These are phyloP conservation scores for Drosophila subsilvestris DNA, from an alignment of 2,888 invertebrate genomes.

Conservation along the genomic window DNA sequence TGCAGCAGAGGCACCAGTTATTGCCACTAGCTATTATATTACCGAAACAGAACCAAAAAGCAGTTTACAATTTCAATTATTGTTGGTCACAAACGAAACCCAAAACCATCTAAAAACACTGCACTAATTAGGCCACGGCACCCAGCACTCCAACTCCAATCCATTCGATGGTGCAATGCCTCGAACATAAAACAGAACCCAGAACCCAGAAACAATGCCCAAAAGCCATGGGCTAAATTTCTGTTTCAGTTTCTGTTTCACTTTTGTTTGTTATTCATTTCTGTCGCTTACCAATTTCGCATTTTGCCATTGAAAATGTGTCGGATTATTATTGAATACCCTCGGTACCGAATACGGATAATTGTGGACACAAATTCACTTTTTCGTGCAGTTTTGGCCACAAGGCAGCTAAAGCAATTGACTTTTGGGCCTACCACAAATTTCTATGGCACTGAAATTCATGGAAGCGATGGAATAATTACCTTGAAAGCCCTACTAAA, in stretches of 20 bases:
- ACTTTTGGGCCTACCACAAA: background rate
- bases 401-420: slow-evolving; percentile 2
- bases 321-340: slow-evolving; percentile 21
- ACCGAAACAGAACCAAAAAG: slow-evolving; percentile 51
- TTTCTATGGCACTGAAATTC: background rate
- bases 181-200: slow-evolving; percentile 26
- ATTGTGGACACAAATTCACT: slow-evolving; percentile 4
- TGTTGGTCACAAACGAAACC: slow-evolving; percentile 55
- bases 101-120: slow-evolving; percentile 56
- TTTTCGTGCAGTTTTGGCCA: slow-evolving; percentile 22
- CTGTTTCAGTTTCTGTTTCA: slow-evolving; percentile 47
- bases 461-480: background rate
- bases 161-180: slow-evolving; percentile 65
- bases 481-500: no score
- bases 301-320: slow-evolving; percentile 18
- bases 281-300: slow-evolving; percentile 51
- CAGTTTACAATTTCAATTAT: slow-evolving; percentile 62
- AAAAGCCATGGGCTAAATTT: slow-evolving; percentile 63
- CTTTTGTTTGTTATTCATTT: slow-evolving; percentile 61
- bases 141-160: slow-evolving; percentile 32
- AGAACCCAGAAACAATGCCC: slow-evolving; percentile 25
- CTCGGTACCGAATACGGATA: background rate
- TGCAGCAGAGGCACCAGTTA: slow-evolving; percentile 33
- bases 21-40: slow-evolving; percentile 70
- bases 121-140: slow-evolving; percentile 1